Percentiles rank a stretch among this genome's conserved stretches.
Evolutionary conservation across 2,888 invertebrate species (phyloP).

Genomic region (Thereva nobilitata): DNA sequence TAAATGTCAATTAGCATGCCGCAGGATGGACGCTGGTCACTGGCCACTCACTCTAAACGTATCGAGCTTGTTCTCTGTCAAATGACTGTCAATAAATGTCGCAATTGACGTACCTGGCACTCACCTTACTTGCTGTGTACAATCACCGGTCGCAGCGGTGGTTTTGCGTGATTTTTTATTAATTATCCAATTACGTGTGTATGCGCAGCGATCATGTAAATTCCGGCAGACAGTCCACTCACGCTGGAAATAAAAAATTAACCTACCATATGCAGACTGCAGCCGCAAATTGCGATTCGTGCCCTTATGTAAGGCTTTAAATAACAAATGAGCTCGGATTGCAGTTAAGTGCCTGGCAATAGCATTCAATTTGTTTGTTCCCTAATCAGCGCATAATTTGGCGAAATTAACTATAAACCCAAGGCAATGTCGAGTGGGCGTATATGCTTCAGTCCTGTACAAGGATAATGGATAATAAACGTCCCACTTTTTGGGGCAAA

Average conservation of each 20-base stretch:
- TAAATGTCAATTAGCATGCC: constrained; percentile 2
- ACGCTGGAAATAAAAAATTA: constrained; percentile 8
- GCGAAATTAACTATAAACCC: too few species aligned
- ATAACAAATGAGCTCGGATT: too few species aligned
- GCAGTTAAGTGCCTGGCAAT: too few species aligned
- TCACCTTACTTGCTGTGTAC: constrained; percentile 1
- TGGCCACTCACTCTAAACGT: background rate
- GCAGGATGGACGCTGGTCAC: background rate
- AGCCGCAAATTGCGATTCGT: constrained; percentile 9
- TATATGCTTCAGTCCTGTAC: too few species aligned
- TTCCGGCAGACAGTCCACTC: background rate
- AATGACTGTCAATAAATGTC: constrained; percentile 21
- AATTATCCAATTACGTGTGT: constrained; percentile 23
- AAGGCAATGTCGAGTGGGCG: too few species aligned
- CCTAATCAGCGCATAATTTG: too few species aligned
- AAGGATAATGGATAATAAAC: too few species aligned
- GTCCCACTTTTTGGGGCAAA: too few species aligned
- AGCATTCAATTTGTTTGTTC: too few species aligned
- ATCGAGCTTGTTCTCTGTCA: constrained; percentile 7
- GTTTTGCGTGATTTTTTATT: constrained; percentile 18
- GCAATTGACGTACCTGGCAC: constrained; percentile 1
- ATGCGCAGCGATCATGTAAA: constrained; percentile 4
- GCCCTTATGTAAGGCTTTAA: background rate
- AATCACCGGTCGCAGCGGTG: background rate
- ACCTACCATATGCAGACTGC: constrained; percentile 8